Evolutionary conservation across 2,888 invertebrate genomes (phyloP).

Genomic region (Hypercompe scribonia): DNA sequence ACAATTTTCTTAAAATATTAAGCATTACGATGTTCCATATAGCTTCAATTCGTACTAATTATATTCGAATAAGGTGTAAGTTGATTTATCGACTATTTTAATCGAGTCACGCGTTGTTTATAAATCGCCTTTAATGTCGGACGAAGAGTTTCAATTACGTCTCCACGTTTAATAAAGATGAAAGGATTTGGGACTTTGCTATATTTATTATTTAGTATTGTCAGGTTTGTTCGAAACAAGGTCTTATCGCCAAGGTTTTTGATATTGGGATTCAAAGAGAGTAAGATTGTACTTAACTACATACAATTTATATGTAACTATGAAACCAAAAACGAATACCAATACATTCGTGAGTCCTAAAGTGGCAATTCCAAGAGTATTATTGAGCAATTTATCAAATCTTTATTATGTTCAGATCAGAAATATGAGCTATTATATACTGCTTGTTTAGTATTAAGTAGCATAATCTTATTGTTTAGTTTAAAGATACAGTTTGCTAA

Average conservation of each 20-base stretch:
- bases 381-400: conserved; percentile 14
- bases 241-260: conserved; percentile 17
- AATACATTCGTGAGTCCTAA: conserved; percentile 12
- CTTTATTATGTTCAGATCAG: conserved; percentile 13
- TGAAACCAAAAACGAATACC: conserved; percentile 11
- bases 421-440: conserved; percentile 3
- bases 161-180: conserved; percentile 49
- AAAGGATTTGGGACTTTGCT: conserved; percentile 41
- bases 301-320: conserved; percentile 6
- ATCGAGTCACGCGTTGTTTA: conserved; percentile 54
- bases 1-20: conserved; percentile 12
- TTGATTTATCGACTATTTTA: conserved; percentile 47
- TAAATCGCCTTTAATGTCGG: conserved; percentile 46
- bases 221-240: conserved; percentile 19
- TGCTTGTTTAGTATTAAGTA: background rate
- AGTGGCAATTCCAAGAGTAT: conserved; percentile 17
- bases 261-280: conserved; percentile 5
- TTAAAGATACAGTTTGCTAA: background rate
- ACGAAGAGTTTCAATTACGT: conserved; percentile 49
- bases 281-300: background rate
- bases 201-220: conserved; percentile 35
- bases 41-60: conserved; percentile 40
- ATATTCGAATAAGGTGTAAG: conserved; percentile 49
- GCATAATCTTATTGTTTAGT: conserved; percentile 4
- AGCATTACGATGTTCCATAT: conserved; percentile 34